Base-by-base conservation (phyloP, 2,113 vertebrate species). In the Glaucidium brasilianum region DNA sequence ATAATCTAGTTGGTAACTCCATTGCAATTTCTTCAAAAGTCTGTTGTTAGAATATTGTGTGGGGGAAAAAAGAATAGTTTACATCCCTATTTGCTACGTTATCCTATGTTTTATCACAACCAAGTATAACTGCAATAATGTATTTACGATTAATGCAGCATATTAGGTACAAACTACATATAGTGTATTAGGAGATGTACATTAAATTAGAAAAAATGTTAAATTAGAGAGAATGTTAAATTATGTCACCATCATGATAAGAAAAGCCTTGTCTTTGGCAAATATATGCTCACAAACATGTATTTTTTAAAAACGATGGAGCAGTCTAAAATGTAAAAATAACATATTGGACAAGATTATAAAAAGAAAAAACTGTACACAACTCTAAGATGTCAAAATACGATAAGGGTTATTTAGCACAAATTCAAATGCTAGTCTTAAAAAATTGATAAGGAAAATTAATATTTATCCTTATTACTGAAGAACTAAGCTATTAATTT, bases 401-500 rank as follows among this genome's bases (percentile, higher is more conserved):
- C 84, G n/a, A 35, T 68, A 92, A 95, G 89, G 43, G 32, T n/a
- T 62, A 67, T 84, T 92, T 95, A 66, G 59, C 90, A 94, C 37
- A 74, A 91, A 90, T 92, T 97, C 55, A 53, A 80, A 80, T 90
- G 35, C 37, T 82, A 94, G 23, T 29, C 60, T 85, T 89, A 85
- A 95, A 82, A 71, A 68, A 43, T 67, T 94, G 9, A 92, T 94
- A 58, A 81, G n/a, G 58, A 88, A 72, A 86, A 55, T 75, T 80
- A 81, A 55, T 53, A 85, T 58, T 91, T 86, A 29, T 90, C 14
- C 35, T 75, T 91, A 74, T 85, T 85, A 52, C n/a, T 91, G 69
- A 93, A 96, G 69, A 94, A 90, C 37, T 53, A 66, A 81, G 32
- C 35, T 93, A 66, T 81, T 37, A 39, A 76, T 68, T 97, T 97